Evolutionary conservation across 1,140 invertebrate genomes (phyloP).

Genomic region (Bombus sylvicola): DNA sequence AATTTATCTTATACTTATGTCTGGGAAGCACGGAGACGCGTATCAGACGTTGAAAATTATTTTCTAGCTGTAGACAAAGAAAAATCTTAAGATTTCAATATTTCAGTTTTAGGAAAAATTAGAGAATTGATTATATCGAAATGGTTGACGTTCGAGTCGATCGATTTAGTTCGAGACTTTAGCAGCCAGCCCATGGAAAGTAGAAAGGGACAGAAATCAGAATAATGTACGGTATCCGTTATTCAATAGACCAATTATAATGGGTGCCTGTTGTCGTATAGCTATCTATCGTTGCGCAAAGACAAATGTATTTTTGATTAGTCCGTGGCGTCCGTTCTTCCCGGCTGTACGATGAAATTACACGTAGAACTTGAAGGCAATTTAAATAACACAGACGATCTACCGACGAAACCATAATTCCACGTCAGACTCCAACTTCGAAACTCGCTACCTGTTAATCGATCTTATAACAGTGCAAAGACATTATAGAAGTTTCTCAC

Average conservation of each 20-base stretch:
- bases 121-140: background rate
- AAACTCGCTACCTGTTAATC: background rate
- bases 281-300: conserved; percentile 31
- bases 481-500: conserved; percentile 43
- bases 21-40: too few relatives aligned
- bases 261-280: background rate
- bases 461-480: background rate
- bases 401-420: conserved; percentile 2
- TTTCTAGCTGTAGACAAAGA: too few relatives aligned
- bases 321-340: background rate
- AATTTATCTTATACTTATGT: too few relatives aligned
- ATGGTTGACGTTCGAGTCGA: background rate
- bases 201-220: background rate
- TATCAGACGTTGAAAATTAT: too few relatives aligned
- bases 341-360: background rate
- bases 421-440: background rate
- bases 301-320: conserved; percentile 36
- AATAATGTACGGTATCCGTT: background rate
- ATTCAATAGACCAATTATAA: conserved; percentile 6
- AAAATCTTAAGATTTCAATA: too few relatives aligned
- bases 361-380: background rate
- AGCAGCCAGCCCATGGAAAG: background rate
- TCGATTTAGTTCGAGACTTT: background rate
- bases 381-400: conserved; percentile 7
- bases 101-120: background rate